Conservation (phyloP, 2,113 vertebrate genomes). For the Steatornis caripensis region DNA sequence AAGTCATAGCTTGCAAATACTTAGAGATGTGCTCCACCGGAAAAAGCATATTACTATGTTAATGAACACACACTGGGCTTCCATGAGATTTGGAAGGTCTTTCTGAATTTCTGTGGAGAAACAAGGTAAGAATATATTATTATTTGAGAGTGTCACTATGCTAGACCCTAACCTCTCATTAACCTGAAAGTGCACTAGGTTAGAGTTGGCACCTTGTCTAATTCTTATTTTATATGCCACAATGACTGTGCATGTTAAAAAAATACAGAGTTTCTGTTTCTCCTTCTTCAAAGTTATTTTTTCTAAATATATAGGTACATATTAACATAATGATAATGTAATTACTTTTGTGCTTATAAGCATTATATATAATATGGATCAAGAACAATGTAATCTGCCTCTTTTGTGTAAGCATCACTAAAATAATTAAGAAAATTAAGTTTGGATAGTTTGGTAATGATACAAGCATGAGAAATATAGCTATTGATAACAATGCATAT, state of each 20-base stretch:
- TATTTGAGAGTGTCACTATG: background rate
- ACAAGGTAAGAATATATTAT: constrained; percentile 20
- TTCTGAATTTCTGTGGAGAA: constrained; percentile 15
- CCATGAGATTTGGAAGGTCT: background rate
- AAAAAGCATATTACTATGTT: constrained; percentile 43
- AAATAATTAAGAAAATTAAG: background rate
- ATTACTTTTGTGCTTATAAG: constrained; percentile 7
- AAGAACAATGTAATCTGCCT: background rate
- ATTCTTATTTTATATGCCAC: background rate
- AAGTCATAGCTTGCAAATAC: constrained; percentile 45
- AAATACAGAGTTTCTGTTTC: background rate
- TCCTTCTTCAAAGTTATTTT: background rate
- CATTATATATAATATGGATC: background rate
- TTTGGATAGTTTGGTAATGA: background rate
- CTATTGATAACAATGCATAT: background rate
- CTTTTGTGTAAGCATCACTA: background rate
- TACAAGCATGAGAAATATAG: background rate
- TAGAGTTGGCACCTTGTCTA: background rate
- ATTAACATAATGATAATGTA: constrained; percentile 10
- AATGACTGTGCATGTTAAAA: background rate
- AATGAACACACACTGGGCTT: constrained; percentile 33
- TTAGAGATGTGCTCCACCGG: constrained; percentile 6
- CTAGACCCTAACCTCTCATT: constrained; percentile 9
- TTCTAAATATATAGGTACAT: background rate
- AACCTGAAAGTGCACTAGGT: background rate